Conservation (phyloP, 2,797 vertebrate species). For the Sebastes alutus region DNA sequence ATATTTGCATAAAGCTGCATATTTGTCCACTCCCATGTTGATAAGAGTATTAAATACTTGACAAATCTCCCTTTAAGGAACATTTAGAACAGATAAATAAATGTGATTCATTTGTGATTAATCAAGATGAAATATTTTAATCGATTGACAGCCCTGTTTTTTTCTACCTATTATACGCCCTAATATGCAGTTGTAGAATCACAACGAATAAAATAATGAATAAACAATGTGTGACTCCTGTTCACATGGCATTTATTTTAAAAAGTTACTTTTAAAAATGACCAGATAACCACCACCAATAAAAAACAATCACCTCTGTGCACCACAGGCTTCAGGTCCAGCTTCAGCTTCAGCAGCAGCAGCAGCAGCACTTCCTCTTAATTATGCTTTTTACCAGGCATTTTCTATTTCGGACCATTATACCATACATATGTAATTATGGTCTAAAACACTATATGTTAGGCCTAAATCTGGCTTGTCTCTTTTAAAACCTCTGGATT, state of each 20-base stretch:
- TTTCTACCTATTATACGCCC: no score
- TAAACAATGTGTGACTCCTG: not conserved
- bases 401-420: conserved; percentile 73
- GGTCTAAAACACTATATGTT: conserved; percentile 76
- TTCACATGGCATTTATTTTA: conserved; percentile 1
- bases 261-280: not conserved
- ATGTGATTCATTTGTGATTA: no score
- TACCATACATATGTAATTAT: conserved; percentile 76
- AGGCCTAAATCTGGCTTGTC: conserved; percentile 75
- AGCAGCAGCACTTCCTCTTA: conserved; percentile 59
- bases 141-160: no score
- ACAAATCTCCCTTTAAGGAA: no score
- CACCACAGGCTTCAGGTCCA: conserved; percentile 9
- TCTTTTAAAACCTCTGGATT: conserved; percentile 64
- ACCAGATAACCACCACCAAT: conserved; percentile 3
- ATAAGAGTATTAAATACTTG: no score
- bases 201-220: not conserved
- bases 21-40: no score
- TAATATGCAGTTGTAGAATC: not conserved
- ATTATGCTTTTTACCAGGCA: conserved; percentile 71
- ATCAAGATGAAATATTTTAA: no score
- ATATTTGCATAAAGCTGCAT: no score
- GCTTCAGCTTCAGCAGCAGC: conserved; percentile 20
- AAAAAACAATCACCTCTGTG: conserved; percentile 16
- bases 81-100: no score